Conservation (phyloP, 2,888 invertebrate genomes). For the Drosophila macrospina region DNA sequence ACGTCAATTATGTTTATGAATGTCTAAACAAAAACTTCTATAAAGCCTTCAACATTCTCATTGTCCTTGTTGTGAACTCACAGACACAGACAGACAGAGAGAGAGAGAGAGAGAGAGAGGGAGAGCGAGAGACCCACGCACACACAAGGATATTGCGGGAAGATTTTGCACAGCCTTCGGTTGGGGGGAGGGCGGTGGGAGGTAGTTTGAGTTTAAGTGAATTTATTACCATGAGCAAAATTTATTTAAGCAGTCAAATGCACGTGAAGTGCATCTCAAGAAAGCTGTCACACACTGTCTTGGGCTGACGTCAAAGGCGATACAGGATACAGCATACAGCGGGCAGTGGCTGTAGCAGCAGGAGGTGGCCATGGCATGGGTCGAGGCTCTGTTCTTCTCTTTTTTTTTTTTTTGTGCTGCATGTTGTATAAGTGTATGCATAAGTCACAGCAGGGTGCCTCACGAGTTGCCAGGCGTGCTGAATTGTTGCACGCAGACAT, state of each 20-base stretch:
- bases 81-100: neutral
- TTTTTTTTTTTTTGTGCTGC: too few relatives aligned
- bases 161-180: slow-evolving; percentile 9
- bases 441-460: slow-evolving; percentile 29
- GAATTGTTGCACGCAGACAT: too few relatives aligned
- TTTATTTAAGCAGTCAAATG: slow-evolving; percentile 81
- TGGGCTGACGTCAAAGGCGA: slow-evolving; percentile 55
- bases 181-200: too few relatives aligned
- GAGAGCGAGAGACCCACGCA: too few relatives aligned
- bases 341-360: neutral
- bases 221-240: slow-evolving; percentile 80
- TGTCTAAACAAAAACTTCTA: slow-evolving; percentile 77
- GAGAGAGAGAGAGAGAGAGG: too few relatives aligned
- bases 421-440: neutral
- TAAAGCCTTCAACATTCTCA: slow-evolving; percentile 63
- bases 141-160: neutral
- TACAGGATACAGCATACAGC: slow-evolving; percentile 14
- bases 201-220: slow-evolving; percentile 71
- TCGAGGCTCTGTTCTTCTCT: slow-evolving; percentile 27
- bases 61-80: slow-evolving; percentile 47
- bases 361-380: neutral
- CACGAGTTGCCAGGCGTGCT: slow-evolving; percentile 1
- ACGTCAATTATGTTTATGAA: slow-evolving; percentile 80
- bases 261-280: slow-evolving; percentile 79
- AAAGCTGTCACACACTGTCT: slow-evolving; percentile 75